These are phyloP conservation scores for Mimachlamys varia DNA, from an alignment of 2,888 invertebrate genomes.

Conservation along the genomic window DNA sequence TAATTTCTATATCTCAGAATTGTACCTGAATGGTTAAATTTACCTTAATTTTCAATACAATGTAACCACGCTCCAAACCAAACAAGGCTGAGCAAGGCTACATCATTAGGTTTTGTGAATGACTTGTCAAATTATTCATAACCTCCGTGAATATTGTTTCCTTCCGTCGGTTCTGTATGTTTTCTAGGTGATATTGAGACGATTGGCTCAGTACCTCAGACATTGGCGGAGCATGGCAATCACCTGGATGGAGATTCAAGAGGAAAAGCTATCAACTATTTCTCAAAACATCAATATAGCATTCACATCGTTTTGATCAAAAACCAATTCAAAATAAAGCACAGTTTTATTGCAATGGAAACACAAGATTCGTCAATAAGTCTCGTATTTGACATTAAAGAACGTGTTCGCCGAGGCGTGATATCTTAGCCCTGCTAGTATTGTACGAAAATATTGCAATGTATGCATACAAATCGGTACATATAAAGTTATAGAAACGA, in stretches of 20 bases:
- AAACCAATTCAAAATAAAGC: conserved; percentile 28
- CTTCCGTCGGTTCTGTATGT: neutral
- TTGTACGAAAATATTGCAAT: neutral
- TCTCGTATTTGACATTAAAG: neutral
- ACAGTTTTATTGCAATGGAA: conserved; percentile 23
- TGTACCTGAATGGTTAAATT: conserved; percentile 13
- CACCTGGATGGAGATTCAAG: neutral
- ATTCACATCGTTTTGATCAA: neutral
- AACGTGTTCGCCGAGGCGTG: neutral
- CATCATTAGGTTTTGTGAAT: conserved; percentile 26
- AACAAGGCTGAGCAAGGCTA: conserved; percentile 1
- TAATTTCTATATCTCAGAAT: neutral
- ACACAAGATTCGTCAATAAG: neutral
- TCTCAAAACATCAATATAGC: conserved; percentile 4
- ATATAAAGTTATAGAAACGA: neutral
- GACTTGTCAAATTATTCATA: conserved; percentile 16
- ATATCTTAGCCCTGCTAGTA: neutral
- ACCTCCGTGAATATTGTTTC: neutral
- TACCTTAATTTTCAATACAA: conserved; percentile 22
- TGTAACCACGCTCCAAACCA: conserved; percentile 20
- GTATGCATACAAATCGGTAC: neutral
- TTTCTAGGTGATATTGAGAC: neutral
- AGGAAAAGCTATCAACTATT: neutral
- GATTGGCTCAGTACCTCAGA: neutral
- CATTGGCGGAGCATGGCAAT: neutral